Base-by-base conservation (phyloP, 2,113 vertebrate genomes). In the Thamnophis sirtalis region DNA sequence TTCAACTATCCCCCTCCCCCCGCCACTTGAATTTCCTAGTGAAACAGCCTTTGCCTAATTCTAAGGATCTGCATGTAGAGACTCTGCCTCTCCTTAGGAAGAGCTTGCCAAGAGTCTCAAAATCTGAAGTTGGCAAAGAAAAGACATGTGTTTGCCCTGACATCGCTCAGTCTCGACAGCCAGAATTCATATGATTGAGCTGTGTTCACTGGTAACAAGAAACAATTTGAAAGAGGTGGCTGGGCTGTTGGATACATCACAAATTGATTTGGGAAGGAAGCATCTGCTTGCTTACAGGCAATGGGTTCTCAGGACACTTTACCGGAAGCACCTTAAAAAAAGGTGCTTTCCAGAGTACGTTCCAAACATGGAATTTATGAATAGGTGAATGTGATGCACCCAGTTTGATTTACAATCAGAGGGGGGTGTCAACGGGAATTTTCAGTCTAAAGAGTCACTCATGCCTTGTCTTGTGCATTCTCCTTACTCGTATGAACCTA, bases 11-110 rank as follows among this genome's bases (percentile, higher is more conserved):
- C 11, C 0, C 5, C 68, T 15, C n/a, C 33, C 73, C 15, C 1
- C 50, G 10, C 9, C 50, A 54, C 53, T 24, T 22, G 88, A 49
- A 51, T 92, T 60, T 86, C 55, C 80, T 51, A 22, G 43, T 48
- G 55, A 43, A 92, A 21, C 28, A 85, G 60, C 63, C 55, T 86
- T n/a, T 6, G 55, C 17, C 28, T 86, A 33, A 84, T 56, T 26
- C 5, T 48, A 58, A 26, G 68, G 28, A 56, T 28, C n/a, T 85
- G 91, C 50, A 60, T 51, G 28, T 26, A 0, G 43, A 58, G 54
- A 11, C 96, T 93, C 94, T 93, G 95, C 88, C 3, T 1, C 33
- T 94, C 94, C 93, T 92, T 92, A 89, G 95, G 96, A 96, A 91
- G 85, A 90, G 89, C 93, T 95, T 95, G 94, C 93, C 94, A 92